Conservation (phyloP, 2,888 invertebrate genomes). For the Ganaspis brasiliensis region DNA sequence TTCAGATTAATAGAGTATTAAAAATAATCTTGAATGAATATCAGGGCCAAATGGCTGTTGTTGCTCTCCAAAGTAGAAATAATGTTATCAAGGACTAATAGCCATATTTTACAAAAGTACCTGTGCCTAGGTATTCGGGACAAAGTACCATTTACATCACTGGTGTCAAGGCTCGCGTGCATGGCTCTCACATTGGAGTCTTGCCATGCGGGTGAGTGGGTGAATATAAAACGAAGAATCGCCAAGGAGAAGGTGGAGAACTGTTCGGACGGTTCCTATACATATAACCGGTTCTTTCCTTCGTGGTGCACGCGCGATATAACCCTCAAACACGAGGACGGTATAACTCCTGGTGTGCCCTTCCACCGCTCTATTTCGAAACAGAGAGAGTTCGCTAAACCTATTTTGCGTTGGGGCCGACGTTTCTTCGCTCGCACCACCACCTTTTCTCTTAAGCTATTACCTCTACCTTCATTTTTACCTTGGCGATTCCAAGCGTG, state of each 20-base stretch:
- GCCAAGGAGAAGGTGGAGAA: constrained; percentile 55
- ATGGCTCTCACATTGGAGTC: constrained; percentile 56
- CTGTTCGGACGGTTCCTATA: constrained; percentile 68
- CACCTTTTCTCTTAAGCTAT: constrained; percentile 18
- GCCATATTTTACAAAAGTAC: constrained; percentile 37
- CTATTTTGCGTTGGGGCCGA: constrained; percentile 57
- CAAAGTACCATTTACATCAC: constrained; percentile 42
- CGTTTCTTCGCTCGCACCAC: constrained; percentile 47
- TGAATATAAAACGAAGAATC: constrained; percentile 60
- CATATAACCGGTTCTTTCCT: constrained; percentile 72
- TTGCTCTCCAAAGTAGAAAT: constrained; percentile 6
- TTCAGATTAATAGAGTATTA: background rate
- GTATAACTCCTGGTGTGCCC: constrained; percentile 63
- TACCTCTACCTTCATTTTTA: constrained; percentile 44
- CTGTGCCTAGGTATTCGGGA: constrained; percentile 41
- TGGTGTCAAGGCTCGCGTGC: constrained; percentile 64
- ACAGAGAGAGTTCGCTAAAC: constrained; percentile 41
- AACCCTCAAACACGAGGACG: constrained; percentile 58
- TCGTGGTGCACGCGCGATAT: constrained; percentile 60
- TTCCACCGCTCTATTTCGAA: constrained; percentile 70
- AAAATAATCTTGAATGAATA: background rate
- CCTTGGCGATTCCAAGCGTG: constrained; percentile 43
- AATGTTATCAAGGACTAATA: constrained; percentile 22
- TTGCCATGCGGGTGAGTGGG: constrained; percentile 59
- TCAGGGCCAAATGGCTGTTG: background rate